Conservation (phyloP, 2,888 invertebrate species). For the Pseudococcus viburni region DNA sequence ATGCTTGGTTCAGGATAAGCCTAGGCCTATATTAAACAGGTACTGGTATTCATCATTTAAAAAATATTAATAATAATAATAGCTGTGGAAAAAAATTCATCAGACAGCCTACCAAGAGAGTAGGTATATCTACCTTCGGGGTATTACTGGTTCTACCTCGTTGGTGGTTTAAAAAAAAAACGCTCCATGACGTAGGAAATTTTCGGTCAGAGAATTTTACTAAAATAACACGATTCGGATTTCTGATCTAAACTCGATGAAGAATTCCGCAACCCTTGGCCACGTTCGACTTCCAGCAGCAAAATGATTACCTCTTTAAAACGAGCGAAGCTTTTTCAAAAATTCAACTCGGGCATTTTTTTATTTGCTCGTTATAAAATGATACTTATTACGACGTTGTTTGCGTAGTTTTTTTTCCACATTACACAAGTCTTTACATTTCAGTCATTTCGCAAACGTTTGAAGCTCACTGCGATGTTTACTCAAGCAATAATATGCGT, state of each 20-base stretch:
- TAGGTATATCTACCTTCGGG: background rate
- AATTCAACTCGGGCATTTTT: background rate
- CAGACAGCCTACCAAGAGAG: background rate
- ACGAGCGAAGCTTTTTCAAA: background rate
- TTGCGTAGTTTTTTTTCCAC: slow-evolving; percentile 32
- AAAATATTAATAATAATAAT: background rate
- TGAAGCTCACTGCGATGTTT: slow-evolving; percentile 41
- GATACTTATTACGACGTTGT: slow-evolving; percentile 30
- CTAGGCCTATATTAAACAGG: background rate
- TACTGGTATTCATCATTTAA: background rate
- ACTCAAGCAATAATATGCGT: slow-evolving; percentile 38
- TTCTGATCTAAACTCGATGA: background rate
- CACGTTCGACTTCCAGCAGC: background rate
- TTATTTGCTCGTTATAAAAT: slow-evolving; percentile 55
- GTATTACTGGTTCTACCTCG: background rate
- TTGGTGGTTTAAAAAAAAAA: background rate
- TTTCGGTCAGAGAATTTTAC: background rate
- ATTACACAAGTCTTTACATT: slow-evolving; percentile 23
- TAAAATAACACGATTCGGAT: background rate
- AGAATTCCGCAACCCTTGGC: background rate
- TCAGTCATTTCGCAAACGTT: slow-evolving; percentile 45
- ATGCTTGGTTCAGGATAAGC: background rate
- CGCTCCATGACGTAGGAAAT: background rate
- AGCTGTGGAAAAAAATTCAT: background rate
- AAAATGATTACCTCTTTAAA: slow-evolving; percentile 12